These are phyloP conservation scores for Bradypodion pumilum DNA, from an alignment of 2,797 vertebrate species.

Conservation along the genomic window DNA sequence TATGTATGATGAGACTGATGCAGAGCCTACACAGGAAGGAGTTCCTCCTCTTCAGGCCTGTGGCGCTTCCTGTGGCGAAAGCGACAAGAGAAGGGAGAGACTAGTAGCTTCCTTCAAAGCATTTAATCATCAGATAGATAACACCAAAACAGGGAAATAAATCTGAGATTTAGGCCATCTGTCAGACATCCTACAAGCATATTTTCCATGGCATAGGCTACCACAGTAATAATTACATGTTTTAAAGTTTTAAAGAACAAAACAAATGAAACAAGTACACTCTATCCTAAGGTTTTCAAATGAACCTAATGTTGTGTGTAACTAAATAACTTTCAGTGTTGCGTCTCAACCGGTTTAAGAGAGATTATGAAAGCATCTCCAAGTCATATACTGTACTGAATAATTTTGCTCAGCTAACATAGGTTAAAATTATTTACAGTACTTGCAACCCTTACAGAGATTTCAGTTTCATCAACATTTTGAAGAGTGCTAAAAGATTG, in stretches of 20 bases:
- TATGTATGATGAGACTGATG: too few species aligned
- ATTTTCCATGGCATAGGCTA: too few species aligned
- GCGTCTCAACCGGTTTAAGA: neutral
- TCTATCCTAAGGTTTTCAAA: neutral
- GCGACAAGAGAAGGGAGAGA: too few species aligned
- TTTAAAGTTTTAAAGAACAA: neutral
- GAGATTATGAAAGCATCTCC: neutral
- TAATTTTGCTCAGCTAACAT: neutral
- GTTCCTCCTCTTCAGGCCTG: too few species aligned
- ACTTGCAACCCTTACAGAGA: neutral
- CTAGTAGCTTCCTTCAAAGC: too few species aligned
- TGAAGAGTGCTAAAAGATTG: neutral
- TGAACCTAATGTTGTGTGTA: neutral
- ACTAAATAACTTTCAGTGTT: neutral
- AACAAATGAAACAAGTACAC: neutral
- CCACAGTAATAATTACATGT: too few species aligned
- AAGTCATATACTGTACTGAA: neutral
- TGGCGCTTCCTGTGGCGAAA: too few species aligned
- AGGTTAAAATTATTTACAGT: neutral
- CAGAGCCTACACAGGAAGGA: too few species aligned
- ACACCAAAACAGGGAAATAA: too few species aligned
- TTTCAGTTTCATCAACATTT: slow-evolving; percentile 12
- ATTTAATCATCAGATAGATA: too few species aligned
- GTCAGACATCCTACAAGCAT: too few species aligned
- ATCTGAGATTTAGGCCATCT: too few species aligned